phyloP scores from a whole-genome alignment of 2,888 invertebrate species.

The Embidobia sp. region DNA sequence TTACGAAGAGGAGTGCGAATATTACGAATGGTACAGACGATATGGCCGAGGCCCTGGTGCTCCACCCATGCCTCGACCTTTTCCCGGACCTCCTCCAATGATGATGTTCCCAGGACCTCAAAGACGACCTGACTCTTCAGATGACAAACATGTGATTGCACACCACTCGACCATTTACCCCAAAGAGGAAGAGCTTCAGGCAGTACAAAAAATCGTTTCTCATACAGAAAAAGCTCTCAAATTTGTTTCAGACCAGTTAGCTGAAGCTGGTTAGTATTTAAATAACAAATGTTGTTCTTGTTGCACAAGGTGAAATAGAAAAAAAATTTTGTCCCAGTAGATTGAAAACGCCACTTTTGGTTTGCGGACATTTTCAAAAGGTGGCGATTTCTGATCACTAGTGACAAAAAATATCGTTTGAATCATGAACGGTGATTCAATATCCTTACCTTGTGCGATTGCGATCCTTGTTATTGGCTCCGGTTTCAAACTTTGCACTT shows the following conservation, averaged over 20 bases:
- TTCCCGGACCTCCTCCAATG: constrained; percentile 81
- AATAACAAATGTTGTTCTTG: no score
- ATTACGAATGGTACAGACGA: constrained; percentile 88
- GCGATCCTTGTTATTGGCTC: no score
- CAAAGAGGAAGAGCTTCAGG: constrained; percentile 92
- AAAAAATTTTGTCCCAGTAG: no score
- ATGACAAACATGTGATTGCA: constrained; percentile 97
- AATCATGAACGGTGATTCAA: no score
- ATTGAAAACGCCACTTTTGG: no score
- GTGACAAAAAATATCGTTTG: no score
- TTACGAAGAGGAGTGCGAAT: constrained; percentile 88
- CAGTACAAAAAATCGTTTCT: constrained; percentile 95
- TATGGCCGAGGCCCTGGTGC: constrained; percentile 84
- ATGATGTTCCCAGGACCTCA: constrained; percentile 84
- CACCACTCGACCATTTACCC: constrained; percentile 98
- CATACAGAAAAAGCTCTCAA: constrained; percentile 97
- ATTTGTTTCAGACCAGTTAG: constrained; percentile 94
- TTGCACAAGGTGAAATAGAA: no score
- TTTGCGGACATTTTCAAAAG: no score
- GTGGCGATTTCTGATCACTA: no score
- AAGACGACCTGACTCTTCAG: constrained; percentile 94
- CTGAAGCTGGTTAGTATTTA: constrained; percentile 82
- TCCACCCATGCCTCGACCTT: constrained; percentile 81
- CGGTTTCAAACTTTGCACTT: no score
- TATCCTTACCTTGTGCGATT: no score